Evolutionary conservation across 1,140 invertebrate species (phyloP).

Genomic region (Drosophila suzukii): DNA sequence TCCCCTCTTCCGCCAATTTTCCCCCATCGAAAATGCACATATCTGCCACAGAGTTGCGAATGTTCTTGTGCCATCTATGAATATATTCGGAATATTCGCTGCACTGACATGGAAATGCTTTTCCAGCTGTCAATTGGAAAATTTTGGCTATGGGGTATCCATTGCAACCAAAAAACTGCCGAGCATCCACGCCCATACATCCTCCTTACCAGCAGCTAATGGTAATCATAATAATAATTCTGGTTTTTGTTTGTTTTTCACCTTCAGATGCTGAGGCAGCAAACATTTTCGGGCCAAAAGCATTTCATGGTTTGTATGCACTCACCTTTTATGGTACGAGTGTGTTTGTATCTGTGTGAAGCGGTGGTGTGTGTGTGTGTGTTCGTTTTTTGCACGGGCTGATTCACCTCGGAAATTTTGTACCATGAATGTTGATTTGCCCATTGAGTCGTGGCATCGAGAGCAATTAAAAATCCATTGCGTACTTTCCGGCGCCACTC

Average conservation of each 20-base stretch:
- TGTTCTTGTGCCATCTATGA: not conserved
- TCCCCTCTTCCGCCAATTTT: not conserved
- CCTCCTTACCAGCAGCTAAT: conserved; percentile 17
- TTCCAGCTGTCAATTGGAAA: conserved; percentile 21
- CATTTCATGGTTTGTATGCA: conserved; percentile 44
- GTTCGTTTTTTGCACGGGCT: conserved; percentile 7
- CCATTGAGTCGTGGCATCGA: conserved; percentile 25
- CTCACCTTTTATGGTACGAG: conserved; percentile 1
- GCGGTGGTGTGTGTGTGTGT: not conserved
- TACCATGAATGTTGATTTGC: conserved; percentile 27
- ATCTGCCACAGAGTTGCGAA: conserved; percentile 5
- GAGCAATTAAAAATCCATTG: conserved; percentile 28
- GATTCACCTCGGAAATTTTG: conserved; percentile 31
- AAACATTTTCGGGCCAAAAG: conserved; percentile 37
- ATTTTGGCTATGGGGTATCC: not conserved
- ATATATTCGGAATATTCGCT: not conserved
- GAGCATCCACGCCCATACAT: no score
- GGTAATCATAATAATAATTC: conserved; percentile 51
- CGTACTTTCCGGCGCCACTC: conserved; percentile 11
- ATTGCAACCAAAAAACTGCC: no score
- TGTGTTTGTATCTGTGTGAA: conserved; percentile 4
- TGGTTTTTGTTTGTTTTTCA: conserved; percentile 33
- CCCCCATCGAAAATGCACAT: not conserved
- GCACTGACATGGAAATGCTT: conserved; percentile 36
- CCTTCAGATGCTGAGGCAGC: conserved; percentile 31